Evolutionary conservation across 2,797 vertebrate species (phyloP), one percentile per base, ranked within the genome.

Genomic region (Galaxias olidus): DNA sequence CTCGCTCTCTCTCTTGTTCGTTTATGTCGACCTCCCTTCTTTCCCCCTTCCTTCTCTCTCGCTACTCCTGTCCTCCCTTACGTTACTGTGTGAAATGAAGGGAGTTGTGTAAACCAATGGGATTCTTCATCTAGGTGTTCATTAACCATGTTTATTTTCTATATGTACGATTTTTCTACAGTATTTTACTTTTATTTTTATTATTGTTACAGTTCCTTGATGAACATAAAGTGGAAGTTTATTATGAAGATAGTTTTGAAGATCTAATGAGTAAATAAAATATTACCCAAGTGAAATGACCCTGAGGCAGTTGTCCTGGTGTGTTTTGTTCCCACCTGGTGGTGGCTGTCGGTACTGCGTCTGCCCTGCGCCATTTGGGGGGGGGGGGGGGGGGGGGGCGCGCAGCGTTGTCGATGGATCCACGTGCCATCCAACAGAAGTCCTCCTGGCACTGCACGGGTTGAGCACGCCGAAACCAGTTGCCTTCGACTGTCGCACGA

Each of bases 191-290:
- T 92, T 93, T 92, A 90, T 92, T 93, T 93, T 92, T 93, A 92
- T 92, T 93, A 92, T 93, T 92, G 91, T 93, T 92, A 92, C 90
- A 79, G 91, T 93, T 93, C 91, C 91, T 93, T 93, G 90, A 93
- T 88, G 91, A 93, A 92, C 90, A 91, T 91, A 91, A 93, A 92
- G 91, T 92, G 91, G 90, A 92, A 91, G 91, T 92, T 91, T 92
- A 93, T 92, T 93, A 93, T 92, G 88, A 92, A 93, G 93, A 93
- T 91, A 93, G 91, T 93, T 93, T 93, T 93, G 90, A 93, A 92
- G 91, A 92, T 91, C 74, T 90, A 93, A 92, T 87, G 89, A 92
- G 91, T 92, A 91, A 93, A 93, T 93, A 90, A 93, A 93, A 91
- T 92, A 93, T 93, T 92, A 90, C 88, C 86, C 89, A 91, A 93